These are phyloP conservation scores for Tragopan temminckii DNA, from an alignment of 2,797 vertebrate genomes.

Conservation along the genomic window DNA sequence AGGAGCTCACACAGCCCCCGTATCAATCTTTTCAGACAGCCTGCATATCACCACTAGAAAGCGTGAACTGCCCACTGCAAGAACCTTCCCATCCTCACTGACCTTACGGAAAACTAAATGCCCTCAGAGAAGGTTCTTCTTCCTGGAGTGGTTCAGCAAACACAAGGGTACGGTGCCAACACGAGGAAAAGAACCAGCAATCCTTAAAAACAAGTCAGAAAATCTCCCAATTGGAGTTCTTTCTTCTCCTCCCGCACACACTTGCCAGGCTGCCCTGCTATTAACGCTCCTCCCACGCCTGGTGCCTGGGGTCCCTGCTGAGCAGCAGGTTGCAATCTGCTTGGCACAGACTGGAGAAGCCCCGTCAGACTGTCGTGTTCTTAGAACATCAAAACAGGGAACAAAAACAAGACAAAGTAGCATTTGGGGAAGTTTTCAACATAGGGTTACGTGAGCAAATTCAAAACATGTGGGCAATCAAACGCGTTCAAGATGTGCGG, in stretches of 20 bases:
- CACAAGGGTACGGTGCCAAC: not conserved
- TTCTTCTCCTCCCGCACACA: not conserved
- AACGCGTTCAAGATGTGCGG: not conserved
- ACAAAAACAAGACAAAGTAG: slow-evolving; percentile 1
- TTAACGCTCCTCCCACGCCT: not conserved
- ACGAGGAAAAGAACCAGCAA: not conserved
- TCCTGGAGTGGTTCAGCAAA: not conserved
- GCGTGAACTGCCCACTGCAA: rapidly evolving
- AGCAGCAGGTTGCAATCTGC: not conserved
- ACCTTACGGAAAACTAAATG: not conserved
- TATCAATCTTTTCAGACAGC: not conserved
- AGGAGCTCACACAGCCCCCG: not conserved
- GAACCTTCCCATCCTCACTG: not conserved
- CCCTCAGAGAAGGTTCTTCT: not conserved
- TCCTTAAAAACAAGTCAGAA: not conserved
- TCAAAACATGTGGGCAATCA: slow-evolving; percentile 42
- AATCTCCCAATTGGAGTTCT: not conserved
- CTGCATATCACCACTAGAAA: not conserved
- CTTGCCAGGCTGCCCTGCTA: not conserved
- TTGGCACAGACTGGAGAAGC: not conserved
- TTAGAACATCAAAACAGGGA: not conserved
- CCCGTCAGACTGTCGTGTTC: not conserved
- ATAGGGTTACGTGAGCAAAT: slow-evolving; percentile 36
- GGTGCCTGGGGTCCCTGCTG: not conserved
- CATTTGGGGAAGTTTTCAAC: slow-evolving; percentile 44